Percentiles rank a stretch among this genome's conserved stretches.
Evolutionary conservation across 2,113 vertebrate genomes (phyloP).

Genomic region (Dicerorhinus sumatrensis): DNA sequence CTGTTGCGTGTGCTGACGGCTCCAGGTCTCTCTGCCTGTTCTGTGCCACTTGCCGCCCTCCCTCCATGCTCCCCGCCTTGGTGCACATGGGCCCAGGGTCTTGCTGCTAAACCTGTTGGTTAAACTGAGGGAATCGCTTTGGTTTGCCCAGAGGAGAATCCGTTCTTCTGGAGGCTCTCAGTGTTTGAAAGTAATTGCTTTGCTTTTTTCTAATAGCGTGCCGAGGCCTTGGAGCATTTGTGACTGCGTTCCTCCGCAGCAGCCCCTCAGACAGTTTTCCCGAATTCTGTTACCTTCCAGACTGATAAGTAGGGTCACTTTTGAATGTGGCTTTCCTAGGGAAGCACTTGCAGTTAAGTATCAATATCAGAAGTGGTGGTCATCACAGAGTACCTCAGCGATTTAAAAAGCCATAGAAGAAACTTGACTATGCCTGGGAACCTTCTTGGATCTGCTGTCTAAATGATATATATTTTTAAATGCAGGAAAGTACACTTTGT

Average conservation of each 20-base stretch:
- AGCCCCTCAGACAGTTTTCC: conserved; percentile 39
- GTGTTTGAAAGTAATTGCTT: conserved; percentile 49
- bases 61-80: not conserved
- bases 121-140: conserved; percentile 21
- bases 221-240: conserved; percentile 34
- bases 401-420: conserved; percentile 88
- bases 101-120: conserved; percentile 50
- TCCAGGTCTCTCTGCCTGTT: not conserved
- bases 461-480: conserved; percentile 74
- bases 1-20: not conserved
- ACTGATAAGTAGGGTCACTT: conserved; percentile 32
- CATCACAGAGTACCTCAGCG: conserved; percentile 84
- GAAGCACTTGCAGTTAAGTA: not conserved
- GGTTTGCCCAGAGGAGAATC: conserved; percentile 35
- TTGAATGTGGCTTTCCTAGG: conserved; percentile 74
- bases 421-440: conserved; percentile 75
- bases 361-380: conserved; percentile 73
- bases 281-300: not conserved
- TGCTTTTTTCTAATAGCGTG: conserved; percentile 63
- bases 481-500: conserved; percentile 68
- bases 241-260: not conserved
- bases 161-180: not conserved
- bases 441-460: conserved; percentile 80
- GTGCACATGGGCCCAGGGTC: not conserved
- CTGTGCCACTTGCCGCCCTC: accelerated